Conservation (phyloP, 1,140 invertebrate species). For the Drosophila micromelanica region DNA sequence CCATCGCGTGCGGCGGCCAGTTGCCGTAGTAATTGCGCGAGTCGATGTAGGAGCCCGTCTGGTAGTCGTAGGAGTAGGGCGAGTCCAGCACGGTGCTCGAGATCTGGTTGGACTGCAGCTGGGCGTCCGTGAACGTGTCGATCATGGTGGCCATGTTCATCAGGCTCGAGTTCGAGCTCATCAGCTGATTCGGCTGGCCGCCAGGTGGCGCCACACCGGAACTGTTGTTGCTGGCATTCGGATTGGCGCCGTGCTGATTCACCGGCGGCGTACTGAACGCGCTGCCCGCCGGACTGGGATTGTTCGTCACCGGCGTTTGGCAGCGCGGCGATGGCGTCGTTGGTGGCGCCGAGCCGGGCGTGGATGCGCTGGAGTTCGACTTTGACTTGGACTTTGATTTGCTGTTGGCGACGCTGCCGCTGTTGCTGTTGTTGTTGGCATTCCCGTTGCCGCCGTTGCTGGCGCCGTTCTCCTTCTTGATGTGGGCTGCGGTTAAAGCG, state of each 20-base stretch:
- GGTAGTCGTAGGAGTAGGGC: slow-evolving; percentile 88
- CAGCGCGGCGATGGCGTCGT: slow-evolving; percentile 83
- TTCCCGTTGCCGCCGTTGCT: slow-evolving; percentile 36
- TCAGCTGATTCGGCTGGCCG: slow-evolving; percentile 72
- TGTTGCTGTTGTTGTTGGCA: slow-evolving; percentile 32
- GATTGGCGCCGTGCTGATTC: slow-evolving; percentile 58
- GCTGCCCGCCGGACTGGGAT: slow-evolving; percentile 82
- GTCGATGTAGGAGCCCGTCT: slow-evolving; percentile 85
- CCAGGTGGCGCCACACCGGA: slow-evolving; percentile 12
- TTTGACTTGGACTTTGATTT: slow-evolving; percentile 76
- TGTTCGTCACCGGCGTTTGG: slow-evolving; percentile 84
- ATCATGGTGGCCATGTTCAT: slow-evolving; percentile 90
- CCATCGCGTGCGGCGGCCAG: slow-evolving; percentile 77
- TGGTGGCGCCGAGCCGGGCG: slow-evolving; percentile 84
- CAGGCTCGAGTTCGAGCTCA: slow-evolving; percentile 86
- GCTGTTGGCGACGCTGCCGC: slow-evolving; percentile 33
- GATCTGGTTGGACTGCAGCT: slow-evolving; percentile 92
- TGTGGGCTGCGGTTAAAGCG: slow-evolving; percentile 48
- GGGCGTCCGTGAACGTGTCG: slow-evolving; percentile 89
- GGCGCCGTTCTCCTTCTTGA: slow-evolving; percentile 68
- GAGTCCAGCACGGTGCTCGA: slow-evolving; percentile 92
- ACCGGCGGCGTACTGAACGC: slow-evolving; percentile 82
- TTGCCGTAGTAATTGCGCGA: slow-evolving; percentile 84
- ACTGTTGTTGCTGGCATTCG: slow-evolving; percentile 43
- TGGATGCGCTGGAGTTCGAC: slow-evolving; percentile 68